Base-by-base conservation (phyloP, 2,113 vertebrate species). In the Mionectes macconnelli region DNA sequence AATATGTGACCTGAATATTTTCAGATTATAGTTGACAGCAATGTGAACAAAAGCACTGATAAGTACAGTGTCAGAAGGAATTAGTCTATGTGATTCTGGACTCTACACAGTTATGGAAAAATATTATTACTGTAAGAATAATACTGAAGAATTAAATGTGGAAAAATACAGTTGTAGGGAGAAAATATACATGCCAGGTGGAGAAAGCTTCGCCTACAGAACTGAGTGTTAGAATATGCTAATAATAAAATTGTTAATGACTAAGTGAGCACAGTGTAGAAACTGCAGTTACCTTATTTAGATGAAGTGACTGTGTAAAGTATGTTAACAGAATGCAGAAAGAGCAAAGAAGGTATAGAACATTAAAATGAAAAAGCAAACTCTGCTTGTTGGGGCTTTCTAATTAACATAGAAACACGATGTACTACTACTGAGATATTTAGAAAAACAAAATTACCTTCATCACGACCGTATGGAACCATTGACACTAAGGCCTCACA, bases 191-290 rank as follows among this genome's bases (percentile, higher is more conserved):
- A 44, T 52, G 70, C 37, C 91, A 87, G 94, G 91, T 92, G 82
- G 92, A 90, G 93, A 94, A 96, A 86, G 90, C 85, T 95, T 92
- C 44, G 28, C 96, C 95, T 96, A 73, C 69, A 96, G 53, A 92
- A 87, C 59, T 86, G 85, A 93, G 88, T 88, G 94, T 93, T 94
- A 93, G 84, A 85, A 77, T 95, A 80, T 79, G 64, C 77, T 96
- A 97, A 94, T 97, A 96, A 96, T 87, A 97, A 96, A 94, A 96
- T 95, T 52, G 67, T 83, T 97, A 97, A 97, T 97, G 85, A 94
- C 89, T 96, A 97, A 96, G 97, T 94, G 79, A 95, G 25, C 30
- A 8, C 76, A 96, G 84, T 80, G 89, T 78, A 97, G 87, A 95
- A 91, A 94, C 60, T 13, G 89, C 63, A 91, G 60, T 95, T 97